phyloP scores from a whole-genome alignment of 2,888 invertebrate genomes.

The Drosophila niveifrons region DNA sequence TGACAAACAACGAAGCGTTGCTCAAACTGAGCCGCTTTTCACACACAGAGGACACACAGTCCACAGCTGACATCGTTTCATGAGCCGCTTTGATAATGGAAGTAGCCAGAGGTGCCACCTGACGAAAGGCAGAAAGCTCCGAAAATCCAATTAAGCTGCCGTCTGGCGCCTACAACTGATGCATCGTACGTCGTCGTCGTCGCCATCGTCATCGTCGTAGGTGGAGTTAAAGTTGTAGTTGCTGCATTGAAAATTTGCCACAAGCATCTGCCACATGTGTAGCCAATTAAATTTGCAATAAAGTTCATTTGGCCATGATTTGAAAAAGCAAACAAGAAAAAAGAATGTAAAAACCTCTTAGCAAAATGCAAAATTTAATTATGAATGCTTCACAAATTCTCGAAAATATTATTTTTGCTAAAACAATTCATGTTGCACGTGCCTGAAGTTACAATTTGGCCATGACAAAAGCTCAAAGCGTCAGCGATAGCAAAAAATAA shows the following conservation, averaged over 20 bases:
- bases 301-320: conserved; percentile 46
- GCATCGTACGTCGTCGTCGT: no score
- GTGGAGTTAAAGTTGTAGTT: conserved; percentile 1
- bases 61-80: conserved; percentile 3
- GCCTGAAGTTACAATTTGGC: conserved; percentile 12
- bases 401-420: conserved; percentile 12
- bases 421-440: conserved; percentile 15
- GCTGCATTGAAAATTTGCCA: conserved; percentile 6
- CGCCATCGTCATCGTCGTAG: background rate
- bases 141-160: conserved; percentile 70
- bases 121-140: conserved; percentile 34
- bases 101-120: conserved; percentile 19
- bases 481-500: conserved; percentile 26
- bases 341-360: conserved; percentile 46
- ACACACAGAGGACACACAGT: conserved; percentile 1
- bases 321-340: conserved; percentile 36
- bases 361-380: conserved; percentile 48
- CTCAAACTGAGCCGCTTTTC: conserved; percentile 59
- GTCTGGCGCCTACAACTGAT: background rate
- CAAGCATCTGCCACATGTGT: conserved; percentile 18
- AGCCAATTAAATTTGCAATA: conserved; percentile 65
- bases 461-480: background rate
- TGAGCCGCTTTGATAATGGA: conserved; percentile 39
- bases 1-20: conserved; percentile 25
- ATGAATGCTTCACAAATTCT: conserved; percentile 20